Base-by-base conservation (phyloP, 2,113 vertebrate genomes). In the Polypterus senegalus region DNA sequence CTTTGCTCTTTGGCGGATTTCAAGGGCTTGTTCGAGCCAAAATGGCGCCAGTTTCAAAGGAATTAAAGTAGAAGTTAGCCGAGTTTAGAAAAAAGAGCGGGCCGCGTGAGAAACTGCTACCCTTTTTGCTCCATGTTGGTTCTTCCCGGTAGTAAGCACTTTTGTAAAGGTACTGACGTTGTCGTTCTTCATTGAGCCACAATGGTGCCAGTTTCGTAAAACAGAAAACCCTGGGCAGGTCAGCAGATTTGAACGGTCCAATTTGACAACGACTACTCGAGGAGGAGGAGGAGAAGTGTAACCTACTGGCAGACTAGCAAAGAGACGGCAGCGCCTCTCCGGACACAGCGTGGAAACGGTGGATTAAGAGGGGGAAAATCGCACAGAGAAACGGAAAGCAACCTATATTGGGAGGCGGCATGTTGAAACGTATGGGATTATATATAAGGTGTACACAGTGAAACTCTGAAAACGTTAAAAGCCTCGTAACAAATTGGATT, bases 121-220 rank as follows among this genome's bases (percentile, higher is more conserved):
- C 46, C 10, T 9, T 52, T 54, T 54, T 45, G 54, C 52, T 46
- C 46, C 46, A 54, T 54, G 51, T 46, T 54, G 52, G 56, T 49
- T 47, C 54, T 49, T 27, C 9, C 27, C 9, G 53, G 48, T 6
- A 27, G 27, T 27, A 27, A 27, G 27, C 27, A 27, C 27, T 27
- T 27, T 27, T 27, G 27, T 27, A 27, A 27, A 27, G 27, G 27
- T 27, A 27, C 27, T 27, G 27, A 27, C 27, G 27, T 27, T 27
- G 27, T 27, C 27, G 27, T 27, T 27, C 27, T 6, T 9, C 11
- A 11, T 47, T 43, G 65, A 66, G 61, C 60, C 65, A 66, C 54
- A 62, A 66, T 66, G 65, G 56, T 60, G 58, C 62, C 65, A 11
- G 56, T 66, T 62, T 66, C 61, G 59, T 66, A 66, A 66, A 27